Base-by-base conservation (phyloP, 2,888 invertebrate species). In the Cheilosia vulpina region DNA sequence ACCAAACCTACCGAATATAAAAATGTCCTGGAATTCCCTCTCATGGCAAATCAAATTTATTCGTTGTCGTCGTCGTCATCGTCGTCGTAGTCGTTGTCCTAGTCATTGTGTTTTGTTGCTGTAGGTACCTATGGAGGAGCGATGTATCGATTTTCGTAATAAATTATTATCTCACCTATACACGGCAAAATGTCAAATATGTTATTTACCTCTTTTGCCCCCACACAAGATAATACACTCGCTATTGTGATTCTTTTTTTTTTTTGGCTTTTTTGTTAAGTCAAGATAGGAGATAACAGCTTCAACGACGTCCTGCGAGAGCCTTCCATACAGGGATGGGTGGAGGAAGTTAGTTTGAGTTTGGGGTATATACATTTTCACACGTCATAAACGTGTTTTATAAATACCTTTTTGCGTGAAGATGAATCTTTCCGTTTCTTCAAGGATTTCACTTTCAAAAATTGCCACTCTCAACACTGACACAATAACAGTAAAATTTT, bases 111-210 rank as follows among this genome's bases (percentile, higher is more conserved):
- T 63, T 21, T 52, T 52, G 52, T 27, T 58, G 55, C 52, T 45
- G 75, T 11, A 53, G 24, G 38, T 63, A 41, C 38, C 62, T 47
- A 47, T 75, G 21, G 15, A 60, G 63, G 47, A 80, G 69, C 84
- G 27, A 80, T 72, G 72, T 81, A 85, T 85, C 81, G 81, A 85
- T 85, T 85, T 81, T 80, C 66, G 68, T 85, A 77, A 85, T 85
- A 85, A 85, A 85, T 85, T 85, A 81, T 85, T 77, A 77, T 85
- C 77, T 81, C 72, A 85, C 85, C 76, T 85, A 65, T 77, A 81
- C 66, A 85, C 85, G 77, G 52, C 50, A 68, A 72, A 81, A 80
- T 84, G 80, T 84, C 80, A 80, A 84, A 81, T 85, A 72, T 77
- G 85, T 85, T 85, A 85, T 85, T 85, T 85, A 85, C 85, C 85